These are phyloP conservation scores for Apamea epomidion DNA, from an alignment of 2,888 invertebrate genomes.

Conservation along the genomic window DNA sequence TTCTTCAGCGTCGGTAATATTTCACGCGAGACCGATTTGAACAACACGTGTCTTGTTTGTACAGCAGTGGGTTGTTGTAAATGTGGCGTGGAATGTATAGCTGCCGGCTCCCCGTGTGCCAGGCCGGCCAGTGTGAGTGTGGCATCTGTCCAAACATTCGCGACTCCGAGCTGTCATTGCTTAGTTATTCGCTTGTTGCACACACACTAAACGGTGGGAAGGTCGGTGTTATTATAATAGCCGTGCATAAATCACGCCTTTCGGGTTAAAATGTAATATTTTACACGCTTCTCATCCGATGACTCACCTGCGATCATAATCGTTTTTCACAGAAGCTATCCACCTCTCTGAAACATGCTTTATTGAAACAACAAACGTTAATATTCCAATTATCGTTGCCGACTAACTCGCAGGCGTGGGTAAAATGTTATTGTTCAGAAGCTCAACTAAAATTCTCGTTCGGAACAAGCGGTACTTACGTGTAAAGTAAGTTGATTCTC, in stretches of 20 bases:
- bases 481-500: constrained; percentile 83
- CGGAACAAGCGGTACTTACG: constrained; percentile 76
- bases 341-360: constrained; percentile 38
- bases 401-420: constrained; percentile 43
- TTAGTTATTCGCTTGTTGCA: constrained; percentile 76
- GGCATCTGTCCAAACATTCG: constrained; percentile 82
- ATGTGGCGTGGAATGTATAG: constrained; percentile 76
- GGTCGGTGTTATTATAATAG: constrained; percentile 67
- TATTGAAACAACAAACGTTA: constrained; percentile 54
- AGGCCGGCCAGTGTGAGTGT: constrained; percentile 59
- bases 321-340: constrained; percentile 51
- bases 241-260: constrained; percentile 59
- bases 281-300: constrained; percentile 50
- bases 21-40: constrained; percentile 79
- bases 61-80: constrained; percentile 76
- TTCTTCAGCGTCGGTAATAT: constrained; percentile 72
- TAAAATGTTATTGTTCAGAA: constrained; percentile 64
- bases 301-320: constrained; percentile 55
- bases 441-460: constrained; percentile 72
- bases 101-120: constrained; percentile 59
- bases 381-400: constrained; percentile 59
- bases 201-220: constrained; percentile 66
- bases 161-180: constrained; percentile 71
- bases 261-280: constrained; percentile 50
- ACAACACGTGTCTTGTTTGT: constrained; percentile 83